Evolutionary conservation across 2,113 vertebrate species (phyloP).

Genomic region (Cyanoderma ruficeps): DNA sequence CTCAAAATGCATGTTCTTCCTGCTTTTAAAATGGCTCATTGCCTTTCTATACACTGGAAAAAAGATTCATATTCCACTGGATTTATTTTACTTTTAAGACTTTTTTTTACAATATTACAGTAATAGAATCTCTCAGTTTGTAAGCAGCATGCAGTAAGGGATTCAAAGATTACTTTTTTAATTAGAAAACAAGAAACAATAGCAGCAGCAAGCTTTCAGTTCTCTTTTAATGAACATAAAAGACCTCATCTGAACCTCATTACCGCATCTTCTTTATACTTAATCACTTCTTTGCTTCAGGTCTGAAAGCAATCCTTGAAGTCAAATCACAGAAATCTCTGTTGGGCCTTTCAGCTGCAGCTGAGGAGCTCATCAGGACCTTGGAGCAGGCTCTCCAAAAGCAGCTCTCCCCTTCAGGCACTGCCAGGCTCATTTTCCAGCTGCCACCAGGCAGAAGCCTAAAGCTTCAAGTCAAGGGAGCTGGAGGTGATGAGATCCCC

Average conservation of each 20-base stretch:
- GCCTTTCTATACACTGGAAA: conserved; percentile 21
- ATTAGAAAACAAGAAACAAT: neutral
- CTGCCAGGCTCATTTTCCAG: neutral
- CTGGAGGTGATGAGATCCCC: neutral
- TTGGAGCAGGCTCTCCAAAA: neutral
- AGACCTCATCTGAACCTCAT: conserved; percentile 31
- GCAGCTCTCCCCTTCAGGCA: neutral
- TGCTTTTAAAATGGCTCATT: conserved; percentile 70
- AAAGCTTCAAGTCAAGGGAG: neutral
- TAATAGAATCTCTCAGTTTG: neutral
- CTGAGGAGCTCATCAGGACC: neutral
- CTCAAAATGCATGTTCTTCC: conserved; percentile 64
- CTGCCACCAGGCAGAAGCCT: neutral
- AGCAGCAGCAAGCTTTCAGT: neutral
- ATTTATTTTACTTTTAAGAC: conserved; percentile 32
- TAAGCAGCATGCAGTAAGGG: neutral
- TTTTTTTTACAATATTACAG: neutral
- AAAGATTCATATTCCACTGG: neutral
- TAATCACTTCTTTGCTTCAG: neutral
- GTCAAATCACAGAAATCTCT: neutral
- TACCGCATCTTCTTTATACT: neutral
- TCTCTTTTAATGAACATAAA: neutral
- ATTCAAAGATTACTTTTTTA: neutral
- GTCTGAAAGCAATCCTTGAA: neutral
- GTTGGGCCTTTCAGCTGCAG: neutral